These are phyloP conservation scores for Rhyacophila evoluta DNA, from an alignment of 2,888 invertebrate species.

Conservation along the genomic window DNA sequence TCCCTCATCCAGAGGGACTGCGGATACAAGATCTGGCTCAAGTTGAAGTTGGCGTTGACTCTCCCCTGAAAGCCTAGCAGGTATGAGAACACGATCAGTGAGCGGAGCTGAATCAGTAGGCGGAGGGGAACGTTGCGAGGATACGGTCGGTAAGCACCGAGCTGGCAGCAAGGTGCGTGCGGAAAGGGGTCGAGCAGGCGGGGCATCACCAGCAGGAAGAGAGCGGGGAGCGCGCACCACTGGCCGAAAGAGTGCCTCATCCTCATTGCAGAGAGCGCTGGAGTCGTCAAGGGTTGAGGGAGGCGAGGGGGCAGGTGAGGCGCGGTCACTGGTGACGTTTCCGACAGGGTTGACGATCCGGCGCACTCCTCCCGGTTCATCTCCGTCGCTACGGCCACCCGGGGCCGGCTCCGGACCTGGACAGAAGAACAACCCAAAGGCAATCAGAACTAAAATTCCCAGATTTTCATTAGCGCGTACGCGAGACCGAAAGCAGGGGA, in stretches of 20 bases:
- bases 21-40: neutral
- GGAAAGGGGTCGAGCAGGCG: slow-evolving; percentile 61
- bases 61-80: slow-evolving; percentile 43
- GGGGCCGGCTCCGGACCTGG: slow-evolving; percentile 74
- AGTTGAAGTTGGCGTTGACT: neutral
- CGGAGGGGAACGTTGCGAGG: slow-evolving; percentile 55
- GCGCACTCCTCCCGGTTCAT: slow-evolving; percentile 62
- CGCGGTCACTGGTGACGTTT: slow-evolving; percentile 73
- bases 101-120: slow-evolving; percentile 45
- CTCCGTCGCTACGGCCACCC: slow-evolving; percentile 57
- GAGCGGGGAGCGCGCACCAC: slow-evolving; percentile 71
- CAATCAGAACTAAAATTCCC: slow-evolving; percentile 67
- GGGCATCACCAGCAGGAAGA: slow-evolving; percentile 58
- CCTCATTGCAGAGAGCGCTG: slow-evolving; percentile 69
- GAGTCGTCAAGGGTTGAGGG: slow-evolving; percentile 64
- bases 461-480: slow-evolving; percentile 32
- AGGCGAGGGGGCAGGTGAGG: slow-evolving; percentile 60
- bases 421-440: slow-evolving; percentile 86
- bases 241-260: slow-evolving; percentile 78
- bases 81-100: slow-evolving; percentile 51
- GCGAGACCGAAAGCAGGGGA: neutral
- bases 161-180: slow-evolving; percentile 64
- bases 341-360: slow-evolving; percentile 84
- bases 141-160: slow-evolving; percentile 56
- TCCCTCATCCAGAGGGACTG: neutral